Evolutionary conservation across 2,888 invertebrate species (phyloP).

Genomic region (Agriotes lineatus): DNA sequence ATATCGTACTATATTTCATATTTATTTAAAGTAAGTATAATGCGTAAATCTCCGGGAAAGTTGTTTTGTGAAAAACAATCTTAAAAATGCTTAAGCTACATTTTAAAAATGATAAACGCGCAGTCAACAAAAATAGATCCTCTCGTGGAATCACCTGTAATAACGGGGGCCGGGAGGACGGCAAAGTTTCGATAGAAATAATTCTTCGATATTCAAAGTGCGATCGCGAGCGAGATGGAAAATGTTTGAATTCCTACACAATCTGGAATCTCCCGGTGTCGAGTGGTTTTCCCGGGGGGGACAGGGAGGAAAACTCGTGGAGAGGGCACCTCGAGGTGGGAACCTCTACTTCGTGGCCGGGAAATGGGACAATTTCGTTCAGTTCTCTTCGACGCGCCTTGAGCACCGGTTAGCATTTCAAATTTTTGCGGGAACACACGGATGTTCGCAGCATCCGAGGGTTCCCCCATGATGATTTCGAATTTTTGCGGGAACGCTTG

Average conservation of each 20-base stretch:
- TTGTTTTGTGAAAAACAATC: neutral
- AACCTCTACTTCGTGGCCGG: constrained; percentile 45
- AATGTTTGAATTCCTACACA: constrained; percentile 10
- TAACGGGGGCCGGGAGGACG: constrained; percentile 1
- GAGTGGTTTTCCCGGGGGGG: constrained; percentile 41
- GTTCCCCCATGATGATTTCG: constrained; percentile 28
- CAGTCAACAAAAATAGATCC: constrained; percentile 9
- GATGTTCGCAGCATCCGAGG: constrained; percentile 2
- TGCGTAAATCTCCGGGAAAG: neutral
- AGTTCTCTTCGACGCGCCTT: constrained; percentile 35
- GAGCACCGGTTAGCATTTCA: constrained; percentile 31
- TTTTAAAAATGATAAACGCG: constrained; percentile 7
- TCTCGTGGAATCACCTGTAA: constrained; percentile 15
- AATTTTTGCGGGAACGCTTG: constrained; percentile 11
- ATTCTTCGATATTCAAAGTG: neutral
- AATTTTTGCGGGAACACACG: constrained; percentile 11
- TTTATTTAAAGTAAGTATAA: neutral
- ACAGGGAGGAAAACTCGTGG: constrained; percentile 11
- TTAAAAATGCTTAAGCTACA: neutral
- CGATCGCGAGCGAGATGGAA: constrained; percentile 9
- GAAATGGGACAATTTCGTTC: constrained; percentile 40
- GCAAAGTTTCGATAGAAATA: constrained; percentile 2
- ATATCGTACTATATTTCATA: constrained; percentile 6
- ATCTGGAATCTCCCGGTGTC: constrained; percentile 38
- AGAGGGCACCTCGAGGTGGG: constrained; percentile 54